phyloP scores from a whole-genome alignment of 2,113 vertebrate species.

The Bostrychus sinensis region DNA sequence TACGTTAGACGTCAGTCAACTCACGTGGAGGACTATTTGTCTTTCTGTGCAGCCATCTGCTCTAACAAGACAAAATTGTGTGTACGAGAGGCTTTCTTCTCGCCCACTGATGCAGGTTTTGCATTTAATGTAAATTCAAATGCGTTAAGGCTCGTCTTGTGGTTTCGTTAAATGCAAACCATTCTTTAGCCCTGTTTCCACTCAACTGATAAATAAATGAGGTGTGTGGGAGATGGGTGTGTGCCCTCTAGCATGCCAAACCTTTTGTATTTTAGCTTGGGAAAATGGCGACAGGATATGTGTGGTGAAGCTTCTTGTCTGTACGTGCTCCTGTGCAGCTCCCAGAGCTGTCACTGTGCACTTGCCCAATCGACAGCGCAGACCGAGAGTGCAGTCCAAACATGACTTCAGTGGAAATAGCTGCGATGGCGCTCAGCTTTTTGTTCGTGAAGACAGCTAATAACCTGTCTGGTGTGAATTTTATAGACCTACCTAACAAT shows the following conservation, averaged over 20 bases:
- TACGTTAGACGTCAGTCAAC: conserved; percentile 68
- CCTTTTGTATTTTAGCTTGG: conserved; percentile 60
- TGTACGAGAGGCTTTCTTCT: conserved; percentile 4
- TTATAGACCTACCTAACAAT: conserved; percentile 6
- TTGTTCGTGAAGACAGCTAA: conserved; percentile 15
- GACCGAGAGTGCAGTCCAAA: background rate
- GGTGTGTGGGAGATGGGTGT: conserved; percentile 37
- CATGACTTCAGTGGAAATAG: conserved; percentile 30
- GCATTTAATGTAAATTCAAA: background rate
- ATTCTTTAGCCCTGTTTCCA: too few relatives aligned
- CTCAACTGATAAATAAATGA: background rate
- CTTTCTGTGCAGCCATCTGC: conserved; percentile 47
- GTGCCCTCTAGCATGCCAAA: conserved; percentile 32
- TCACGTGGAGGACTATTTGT: conserved; percentile 43
- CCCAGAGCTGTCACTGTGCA: conserved; percentile 12
- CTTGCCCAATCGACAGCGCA: background rate
- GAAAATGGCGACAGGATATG: conserved; percentile 75
- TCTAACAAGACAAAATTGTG: conserved; percentile 34
- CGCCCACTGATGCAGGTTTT: fast-evolving
- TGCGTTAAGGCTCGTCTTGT: fast-evolving
- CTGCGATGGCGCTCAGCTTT: conserved; percentile 15
- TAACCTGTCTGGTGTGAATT: conserved; percentile 4
- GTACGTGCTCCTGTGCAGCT: conserved; percentile 27
- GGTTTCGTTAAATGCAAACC: background rate
- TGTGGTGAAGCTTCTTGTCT: conserved; percentile 26